These are phyloP conservation scores for Drosophila paramelanica DNA, from an alignment of 2,888 invertebrate species.

Conservation along the genomic window DNA sequence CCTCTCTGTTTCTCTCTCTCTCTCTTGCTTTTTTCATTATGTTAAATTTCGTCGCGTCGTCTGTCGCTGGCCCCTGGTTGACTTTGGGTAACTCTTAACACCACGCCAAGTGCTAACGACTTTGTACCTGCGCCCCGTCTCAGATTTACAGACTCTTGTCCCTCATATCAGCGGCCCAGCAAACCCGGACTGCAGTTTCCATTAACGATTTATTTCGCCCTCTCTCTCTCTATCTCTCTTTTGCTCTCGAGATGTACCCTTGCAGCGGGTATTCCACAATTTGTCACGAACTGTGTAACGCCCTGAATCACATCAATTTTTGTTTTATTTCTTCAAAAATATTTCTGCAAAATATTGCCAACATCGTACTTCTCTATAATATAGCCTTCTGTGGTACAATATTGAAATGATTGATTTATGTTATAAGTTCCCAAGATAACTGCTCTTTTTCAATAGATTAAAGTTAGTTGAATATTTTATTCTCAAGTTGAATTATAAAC, in stretches of 20 bases:
- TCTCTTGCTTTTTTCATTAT: slow-evolving; percentile 13
- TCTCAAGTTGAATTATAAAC: too few relatives aligned
- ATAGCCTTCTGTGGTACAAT: too few relatives aligned
- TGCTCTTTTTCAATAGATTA: too few relatives aligned
- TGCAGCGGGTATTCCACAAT: not conserved
- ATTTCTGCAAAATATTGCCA: too few relatives aligned
- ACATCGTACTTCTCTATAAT: too few relatives aligned
- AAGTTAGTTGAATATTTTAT: too few relatives aligned
- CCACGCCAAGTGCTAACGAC: slow-evolving; percentile 75
- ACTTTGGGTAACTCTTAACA: slow-evolving; percentile 71
- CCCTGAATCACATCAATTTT: too few relatives aligned
- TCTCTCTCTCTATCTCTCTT: not conserved
- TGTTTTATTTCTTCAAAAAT: too few relatives aligned
- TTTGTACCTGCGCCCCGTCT: slow-evolving; percentile 69
- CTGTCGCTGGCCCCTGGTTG: slow-evolving; percentile 45
- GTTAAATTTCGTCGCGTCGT: slow-evolving; percentile 55
- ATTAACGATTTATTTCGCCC: slow-evolving; percentile 14
- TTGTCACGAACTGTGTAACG: not conserved
- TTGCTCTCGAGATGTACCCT: not conserved
- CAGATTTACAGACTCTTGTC: slow-evolving; percentile 13
- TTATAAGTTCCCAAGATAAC: too few relatives aligned
- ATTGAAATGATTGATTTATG: too few relatives aligned
- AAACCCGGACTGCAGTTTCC: slow-evolving; percentile 19
- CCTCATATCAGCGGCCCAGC: slow-evolving; percentile 6
- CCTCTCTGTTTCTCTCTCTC: not conserved